A percentile compares a stretch with the other conserved stretches of the same genome.
phyloP scores from a whole-genome alignment of 2,113 vertebrate genomes.

The Bos taurus region ARS-UCD2.0 NC_037332.1:61938501-61939000 shows the following conservation, averaged over 20 bases:
- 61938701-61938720: not conserved
- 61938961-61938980: not conserved
- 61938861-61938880: not conserved
- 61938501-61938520: not conserved
- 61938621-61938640: not conserved
- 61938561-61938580: not conserved
- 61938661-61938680: not conserved
- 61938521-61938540: not conserved
- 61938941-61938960: not conserved
- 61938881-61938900: not conserved
- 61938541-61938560: not conserved
- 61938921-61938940: not conserved
- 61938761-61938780: not conserved
- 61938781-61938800: not conserved
- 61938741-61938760: rapidly evolving
- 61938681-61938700: not conserved
- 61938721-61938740: not conserved
- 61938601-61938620: not conserved
- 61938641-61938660: not conserved
- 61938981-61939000: not conserved
- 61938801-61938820: not conserved
- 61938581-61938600: not conserved
- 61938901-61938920: not conserved
- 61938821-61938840: not conserved
- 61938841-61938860: slow-evolving; percentile 7